Percentiles rank a stretch among this genome's conserved stretches.
Conservation (phyloP, 2,113 vertebrate genomes). For the Corvus cornix region DNA sequence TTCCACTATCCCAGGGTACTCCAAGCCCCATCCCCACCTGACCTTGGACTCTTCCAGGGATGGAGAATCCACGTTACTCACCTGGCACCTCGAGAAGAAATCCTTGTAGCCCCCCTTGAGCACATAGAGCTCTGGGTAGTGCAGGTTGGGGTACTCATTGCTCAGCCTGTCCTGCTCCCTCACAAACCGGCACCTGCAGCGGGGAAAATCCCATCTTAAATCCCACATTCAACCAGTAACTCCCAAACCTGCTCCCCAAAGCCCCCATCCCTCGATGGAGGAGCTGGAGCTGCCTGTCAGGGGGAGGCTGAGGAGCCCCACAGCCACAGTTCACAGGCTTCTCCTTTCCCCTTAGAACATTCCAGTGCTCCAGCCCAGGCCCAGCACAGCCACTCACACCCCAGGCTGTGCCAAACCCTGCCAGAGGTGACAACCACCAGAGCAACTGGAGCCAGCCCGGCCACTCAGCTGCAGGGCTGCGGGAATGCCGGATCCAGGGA, state of each 20-base stretch:
- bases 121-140: constrained; percentile 95
- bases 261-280: rapidly evolving
- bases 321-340: neutral
- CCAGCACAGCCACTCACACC: rapidly evolving
- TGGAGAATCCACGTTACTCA: neutral
- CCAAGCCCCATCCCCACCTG: rapidly evolving
- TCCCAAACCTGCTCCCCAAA: rapidly evolving
- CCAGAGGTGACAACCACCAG: neutral
- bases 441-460: rapidly evolving
- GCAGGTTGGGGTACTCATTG: constrained; percentile 90
- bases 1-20: rapidly evolving
- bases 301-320: neutral
- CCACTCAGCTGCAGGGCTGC: rapidly evolving
- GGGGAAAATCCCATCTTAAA: rapidly evolving
- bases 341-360: too few relatives aligned
- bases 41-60: neutral
- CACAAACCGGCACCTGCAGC: constrained; percentile 85
- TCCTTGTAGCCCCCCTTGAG: constrained; percentile 95
- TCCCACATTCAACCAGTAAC: rapidly evolving
- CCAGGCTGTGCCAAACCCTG: rapidly evolving
- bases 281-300: neutral
- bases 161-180: constrained; percentile 83
- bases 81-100: constrained; percentile 85
- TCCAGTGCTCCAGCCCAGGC: rapidly evolving
- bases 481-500: rapidly evolving